Evolutionary conservation across 2,888 invertebrate genomes (phyloP).

Genomic region (Neria commutata): DNA sequence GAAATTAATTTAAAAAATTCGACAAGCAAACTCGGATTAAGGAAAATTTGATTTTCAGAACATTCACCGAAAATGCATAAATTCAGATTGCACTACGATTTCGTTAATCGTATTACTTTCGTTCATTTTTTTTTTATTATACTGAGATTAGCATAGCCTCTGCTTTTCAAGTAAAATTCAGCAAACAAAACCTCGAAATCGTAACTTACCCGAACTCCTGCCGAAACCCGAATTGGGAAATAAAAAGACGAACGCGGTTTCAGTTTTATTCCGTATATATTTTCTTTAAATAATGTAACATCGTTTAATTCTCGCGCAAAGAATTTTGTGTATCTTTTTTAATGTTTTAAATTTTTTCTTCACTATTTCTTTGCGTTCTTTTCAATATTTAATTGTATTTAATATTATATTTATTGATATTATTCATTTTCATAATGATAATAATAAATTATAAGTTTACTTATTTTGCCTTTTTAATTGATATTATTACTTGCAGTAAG

Average conservation of each 20-base stretch:
- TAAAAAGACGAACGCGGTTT: too few relatives aligned
- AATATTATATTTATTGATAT: constrained; percentile 32
- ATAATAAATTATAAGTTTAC: constrained; percentile 21
- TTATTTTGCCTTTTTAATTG: neutral
- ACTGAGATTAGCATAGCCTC: too few relatives aligned
- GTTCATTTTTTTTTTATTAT: constrained; percentile 27
- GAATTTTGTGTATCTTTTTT: constrained; percentile 58
- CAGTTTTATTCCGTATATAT: constrained; percentile 58
- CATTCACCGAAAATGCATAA: too few relatives aligned
- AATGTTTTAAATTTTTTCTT: constrained; percentile 43
- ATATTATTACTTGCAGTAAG: neutral
- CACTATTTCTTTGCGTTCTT: constrained; percentile 30
- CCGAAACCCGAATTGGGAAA: too few relatives aligned
- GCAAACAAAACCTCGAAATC: too few relatives aligned
- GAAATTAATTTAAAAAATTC: too few relatives aligned
- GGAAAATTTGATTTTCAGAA: too few relatives aligned
- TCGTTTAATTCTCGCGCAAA: constrained; percentile 63
- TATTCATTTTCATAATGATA: constrained; percentile 10
- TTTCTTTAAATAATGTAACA: constrained; percentile 62
- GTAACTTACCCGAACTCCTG: too few relatives aligned
- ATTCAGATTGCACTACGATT: too few relatives aligned
- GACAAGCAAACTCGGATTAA: too few relatives aligned
- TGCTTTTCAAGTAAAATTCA: constrained; percentile 18
- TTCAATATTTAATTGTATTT: constrained; percentile 21
- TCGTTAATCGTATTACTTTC: constrained; percentile 14